Evolutionary conservation across 2,888 invertebrate genomes (phyloP), one percentile per base, ranked within the genome.

Genomic region (Lampropteryx suffumata): DNA sequence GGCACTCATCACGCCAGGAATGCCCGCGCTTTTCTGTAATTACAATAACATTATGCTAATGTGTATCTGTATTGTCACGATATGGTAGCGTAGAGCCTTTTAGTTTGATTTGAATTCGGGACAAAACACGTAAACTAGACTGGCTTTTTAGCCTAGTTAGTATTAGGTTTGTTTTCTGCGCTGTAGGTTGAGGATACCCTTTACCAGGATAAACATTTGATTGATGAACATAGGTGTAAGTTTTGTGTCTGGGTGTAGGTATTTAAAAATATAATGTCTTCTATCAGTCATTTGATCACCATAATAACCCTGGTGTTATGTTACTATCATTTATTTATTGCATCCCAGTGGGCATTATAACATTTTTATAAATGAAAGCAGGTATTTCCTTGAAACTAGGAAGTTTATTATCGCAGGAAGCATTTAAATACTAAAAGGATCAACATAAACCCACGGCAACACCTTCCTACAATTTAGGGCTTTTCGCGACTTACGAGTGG

Each of bases 41-140:
- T 71, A 63, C 66, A 67, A 57, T 59, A 65, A 69, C 71, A 78
- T 82, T 82, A 82, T 79, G 73, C 68, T 78, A 79, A 79, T 80
- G 55, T 69, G 59, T 68, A 59, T 50, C 41, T 54, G 45, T 60
- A 42, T 51, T 49, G 48, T 40, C 47, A 27, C 17, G 45, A 44
- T 62, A 54, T 55, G 29, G 29, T 29, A 30, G 30, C 8, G 9
- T 11, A 1, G 6, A 27, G 28, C 8, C 29, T 39, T 44, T 28
- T 37, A 21, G 13, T 43, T 32, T 42, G 42, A 36, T 36, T 42
- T 36, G 30, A 34, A 10, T 6, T 27, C 6, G 1, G 27, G 29
- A 30, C 17, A 5, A 24, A 11, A 33, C 7, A 33, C 13, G 17
- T 36, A 14, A 17, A 6, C 17, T 11, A 17, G 17, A 17, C 3